These are phyloP conservation scores for Hyaena hyaena DNA, from an alignment of 2,113 vertebrate species.

Conservation along the genomic window DNA sequence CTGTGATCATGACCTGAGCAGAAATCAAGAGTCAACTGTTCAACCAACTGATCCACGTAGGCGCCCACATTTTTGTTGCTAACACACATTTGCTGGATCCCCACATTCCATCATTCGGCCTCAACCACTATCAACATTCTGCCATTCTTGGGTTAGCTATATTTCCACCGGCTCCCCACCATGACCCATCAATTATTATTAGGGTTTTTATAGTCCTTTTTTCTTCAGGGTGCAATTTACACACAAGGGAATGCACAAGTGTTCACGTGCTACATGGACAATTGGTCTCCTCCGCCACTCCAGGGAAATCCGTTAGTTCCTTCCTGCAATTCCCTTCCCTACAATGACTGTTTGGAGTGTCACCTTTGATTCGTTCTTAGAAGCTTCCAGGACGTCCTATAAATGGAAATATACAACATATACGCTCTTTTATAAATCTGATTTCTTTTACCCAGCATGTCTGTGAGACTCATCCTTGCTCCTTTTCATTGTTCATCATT, in stretches of 20 bases:
- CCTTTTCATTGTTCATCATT: not conserved
- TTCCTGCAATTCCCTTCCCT: not conserved
- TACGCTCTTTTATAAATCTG: not conserved
- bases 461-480: not conserved
- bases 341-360: not conserved
- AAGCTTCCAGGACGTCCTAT: not conserved
- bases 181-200: not conserved
- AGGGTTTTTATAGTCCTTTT: not conserved
- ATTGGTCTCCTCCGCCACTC: not conserved
- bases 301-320: not conserved
- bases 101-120: not conserved
- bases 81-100: too few relatives aligned
- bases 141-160: not conserved
- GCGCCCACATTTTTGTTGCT: not conserved
- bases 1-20: too few relatives aligned
- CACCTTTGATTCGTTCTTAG: not conserved
- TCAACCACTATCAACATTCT: not conserved
- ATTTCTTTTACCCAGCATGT: not conserved
- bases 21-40: too few relatives aligned
- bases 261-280: not conserved
- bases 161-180: not conserved
- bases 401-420: not conserved
- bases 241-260: not conserved
- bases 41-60: too few relatives aligned
- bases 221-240: not conserved